Evolutionary conservation across 2,888 invertebrate genomes (phyloP).

Genomic region (Cecidostiba fungosa): DNA sequence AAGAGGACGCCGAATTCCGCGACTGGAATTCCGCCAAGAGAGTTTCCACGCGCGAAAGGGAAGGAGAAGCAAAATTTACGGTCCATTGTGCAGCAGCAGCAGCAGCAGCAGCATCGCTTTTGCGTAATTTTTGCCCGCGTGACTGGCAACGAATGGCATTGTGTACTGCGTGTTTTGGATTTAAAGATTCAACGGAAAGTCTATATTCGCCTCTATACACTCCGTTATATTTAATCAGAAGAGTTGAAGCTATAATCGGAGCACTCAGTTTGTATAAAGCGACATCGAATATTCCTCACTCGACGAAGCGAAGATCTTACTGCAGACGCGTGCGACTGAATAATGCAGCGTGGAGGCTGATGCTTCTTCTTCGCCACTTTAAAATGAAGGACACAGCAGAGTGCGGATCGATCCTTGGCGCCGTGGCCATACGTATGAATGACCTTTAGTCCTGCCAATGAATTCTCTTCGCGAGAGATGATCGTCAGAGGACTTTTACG

Average conservation of each 20-base stretch:
- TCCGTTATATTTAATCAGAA: no score
- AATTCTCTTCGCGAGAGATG: neutral
- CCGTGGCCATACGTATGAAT: neutral
- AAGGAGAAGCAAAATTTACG: conserved; percentile 17
- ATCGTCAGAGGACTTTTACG: neutral
- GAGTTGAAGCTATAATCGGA: no score
- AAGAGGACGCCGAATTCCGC: conserved; percentile 51
- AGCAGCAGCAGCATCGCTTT: neutral
- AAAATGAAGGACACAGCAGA: no score
- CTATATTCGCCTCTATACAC: no score
- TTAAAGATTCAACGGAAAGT: neutral
- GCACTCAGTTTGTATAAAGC: no score
- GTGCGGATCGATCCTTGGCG: neutral
- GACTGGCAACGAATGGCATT: neutral
- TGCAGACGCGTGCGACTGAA: no score
- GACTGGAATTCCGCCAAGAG: conserved; percentile 54
- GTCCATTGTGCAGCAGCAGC: conserved; percentile 14
- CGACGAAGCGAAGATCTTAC: no score
- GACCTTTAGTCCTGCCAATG: neutral
- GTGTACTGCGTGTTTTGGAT: neutral
- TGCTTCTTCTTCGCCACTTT: neutral
- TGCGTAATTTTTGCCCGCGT: conserved; percentile 5
- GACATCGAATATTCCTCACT: no score
- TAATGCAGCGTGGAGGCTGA: no score
- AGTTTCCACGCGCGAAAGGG: conserved; percentile 8